Evolutionary conservation across 2,797 vertebrate species (phyloP), one percentile per base, ranked within the genome.

Genomic region (Liparis tanakae): DNA sequence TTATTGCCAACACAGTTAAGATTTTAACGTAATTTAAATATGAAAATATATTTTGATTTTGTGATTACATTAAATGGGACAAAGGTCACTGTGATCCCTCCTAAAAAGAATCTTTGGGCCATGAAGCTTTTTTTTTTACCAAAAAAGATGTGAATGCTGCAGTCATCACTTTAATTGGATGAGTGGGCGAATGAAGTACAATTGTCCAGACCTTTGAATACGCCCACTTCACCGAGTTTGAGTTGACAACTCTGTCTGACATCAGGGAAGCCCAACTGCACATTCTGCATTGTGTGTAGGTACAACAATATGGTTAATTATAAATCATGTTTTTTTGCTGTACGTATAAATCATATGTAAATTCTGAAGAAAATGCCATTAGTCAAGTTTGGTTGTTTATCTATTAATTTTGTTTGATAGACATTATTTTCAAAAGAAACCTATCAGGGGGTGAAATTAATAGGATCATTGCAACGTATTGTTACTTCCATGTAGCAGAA

Each of bases 251-350:
- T 53, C 5, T 53, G 50, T 53, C 4, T 50, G 48, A 50, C 20
- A 50, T 10, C 48, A 51, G 48, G 10, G 48, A 51, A 51, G 39
- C 54, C 22, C 17, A 60, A 43, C 17, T 20, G 7, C 22, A 61
- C 30, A 18, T 6, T 50, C 54, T 43, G 72, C 68, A 46, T 65
- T 66, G 41, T 72, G 14, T 57, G 18, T 61, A 50, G 30, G 64
- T 25, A 13, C 20, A 62, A n/a, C 10, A 12, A 62, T 14, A 12
- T 17, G 36, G 60, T 51, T 72, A 10, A 72, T 18, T 67, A 25
- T 20, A n/a, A 59, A 37, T 50, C 41, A 22, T 54, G 33, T 60
- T 48, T 67, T 39, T 39, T 22, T 33, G 6, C 5, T 13, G 53
- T 20, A 39, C n/a, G 60, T 41, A 44, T 43, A 50, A 3, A 44